Percentiles rank a stretch among this genome's conserved stretches.
Evolutionary conservation across 2,888 invertebrate species (phyloP).

Genomic region (Kuschelorhynchus macadamiae): DNA sequence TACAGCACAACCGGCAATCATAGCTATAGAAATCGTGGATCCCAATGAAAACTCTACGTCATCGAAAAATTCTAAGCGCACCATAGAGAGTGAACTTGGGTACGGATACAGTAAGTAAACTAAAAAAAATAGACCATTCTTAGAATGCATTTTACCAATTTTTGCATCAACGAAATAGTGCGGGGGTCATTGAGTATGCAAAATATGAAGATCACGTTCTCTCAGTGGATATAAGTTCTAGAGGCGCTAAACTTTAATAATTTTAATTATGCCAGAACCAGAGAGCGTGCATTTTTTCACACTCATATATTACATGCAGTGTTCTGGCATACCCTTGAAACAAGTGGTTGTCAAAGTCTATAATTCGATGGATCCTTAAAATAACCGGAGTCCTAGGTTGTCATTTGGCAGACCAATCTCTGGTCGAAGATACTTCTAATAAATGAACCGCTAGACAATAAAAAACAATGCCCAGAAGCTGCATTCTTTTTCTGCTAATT

Average conservation of each 20-base stretch:
- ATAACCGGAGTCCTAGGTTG: too few relatives aligned
- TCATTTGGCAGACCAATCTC: too few relatives aligned
- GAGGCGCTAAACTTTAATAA: too few relatives aligned
- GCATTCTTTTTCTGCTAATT: too few relatives aligned
- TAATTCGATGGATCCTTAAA: too few relatives aligned
- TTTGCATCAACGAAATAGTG: neutral
- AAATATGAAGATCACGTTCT: neutral
- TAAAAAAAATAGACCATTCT: neutral
- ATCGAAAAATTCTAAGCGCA: conserved; percentile 75
- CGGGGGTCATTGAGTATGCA: neutral
- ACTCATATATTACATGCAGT: neutral
- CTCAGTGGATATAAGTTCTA: too few relatives aligned
- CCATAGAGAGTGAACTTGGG: conserved; percentile 81
- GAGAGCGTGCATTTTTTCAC: neutral
- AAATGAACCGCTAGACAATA: too few relatives aligned
- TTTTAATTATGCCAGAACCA: too few relatives aligned
- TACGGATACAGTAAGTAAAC: conserved; percentile 75
- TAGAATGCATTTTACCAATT: neutral
- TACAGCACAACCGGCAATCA: conserved; percentile 70
- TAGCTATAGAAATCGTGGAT: conserved; percentile 76
- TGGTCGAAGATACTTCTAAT: too few relatives aligned
- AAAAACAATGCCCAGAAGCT: too few relatives aligned
- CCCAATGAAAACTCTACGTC: conserved; percentile 68
- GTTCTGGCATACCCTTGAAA: too few relatives aligned
- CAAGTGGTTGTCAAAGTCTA: too few relatives aligned